Evolutionary conservation across 2,113 vertebrate species (phyloP), one percentile per base, ranked within the genome.

Genomic region (Hyperoodon ampullatus): DNA sequence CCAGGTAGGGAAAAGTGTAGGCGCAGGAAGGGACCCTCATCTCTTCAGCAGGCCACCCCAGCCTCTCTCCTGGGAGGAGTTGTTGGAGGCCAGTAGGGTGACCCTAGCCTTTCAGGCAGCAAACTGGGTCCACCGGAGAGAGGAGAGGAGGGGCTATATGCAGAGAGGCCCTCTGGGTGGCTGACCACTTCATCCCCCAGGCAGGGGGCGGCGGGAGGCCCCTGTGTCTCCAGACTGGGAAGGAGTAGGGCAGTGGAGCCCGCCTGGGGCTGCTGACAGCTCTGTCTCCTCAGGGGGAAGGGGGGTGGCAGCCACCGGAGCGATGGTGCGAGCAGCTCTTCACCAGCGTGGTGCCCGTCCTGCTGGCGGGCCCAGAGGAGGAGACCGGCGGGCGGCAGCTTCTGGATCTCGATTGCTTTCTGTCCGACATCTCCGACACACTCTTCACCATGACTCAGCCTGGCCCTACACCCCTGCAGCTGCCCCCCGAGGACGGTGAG

Each of bases 361-460:
- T 99, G 30, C 99, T 99, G n/a, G 98, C 98, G 91, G 98, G 98
- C 68, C 97, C 98, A 19, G 99, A 99, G 24, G 99, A 98, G 84
- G 98, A 99, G 44, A 42, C 30, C 0, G 60, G 90, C 0, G 98
- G 99, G 55, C 98, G 98, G 93, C 99, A 99, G 98, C 99, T 99
- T 98, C 99, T 99, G 2, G 99, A 99, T 97, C 97, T 99, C 98
- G 99, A 99, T 93, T 99, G 98, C 96, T 99, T 99, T 94, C 98
- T 99, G 97, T 99, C 99, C 0, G 99, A 99, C 97, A 99, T 99
- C 98, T 99, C 99, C 1, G 99, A 99, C 98, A 99, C 99, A 0
- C 99, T 99, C 93, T 99, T 99, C 99, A 99, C 99, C 98, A 99
- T 99, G 99, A 99, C 99, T 4, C 99, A 99, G 96, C 99, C 99